A percentile compares a stretch with the other conserved stretches of the same genome.
Evolutionary conservation across 2,113 vertebrate genomes (phyloP).

Genomic region (Polypterus senegalus): DNA sequence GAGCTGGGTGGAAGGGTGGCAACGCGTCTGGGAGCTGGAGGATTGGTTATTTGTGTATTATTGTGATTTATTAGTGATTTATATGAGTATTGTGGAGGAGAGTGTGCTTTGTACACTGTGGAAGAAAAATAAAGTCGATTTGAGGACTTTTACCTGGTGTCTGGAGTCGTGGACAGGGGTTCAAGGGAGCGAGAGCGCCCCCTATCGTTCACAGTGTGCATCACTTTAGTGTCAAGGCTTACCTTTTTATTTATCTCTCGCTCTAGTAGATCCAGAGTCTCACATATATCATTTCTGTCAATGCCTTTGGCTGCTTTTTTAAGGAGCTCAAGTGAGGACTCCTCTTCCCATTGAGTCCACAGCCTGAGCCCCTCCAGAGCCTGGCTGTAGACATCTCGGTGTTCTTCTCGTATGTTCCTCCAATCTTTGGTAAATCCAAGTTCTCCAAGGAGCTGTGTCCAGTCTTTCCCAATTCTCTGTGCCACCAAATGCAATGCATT

Average conservation of each 20-base stretch:
- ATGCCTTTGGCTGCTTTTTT: neutral
- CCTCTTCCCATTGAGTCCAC: neutral
- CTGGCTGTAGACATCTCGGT: neutral
- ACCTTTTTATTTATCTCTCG: neutral
- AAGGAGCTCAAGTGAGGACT: neutral
- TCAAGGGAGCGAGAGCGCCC: too few species aligned
- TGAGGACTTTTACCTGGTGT: too few species aligned
- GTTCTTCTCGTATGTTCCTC: neutral
- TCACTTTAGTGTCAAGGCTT: neutral
- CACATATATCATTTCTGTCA: neutral
- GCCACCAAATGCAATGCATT: neutral
- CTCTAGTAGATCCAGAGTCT: neutral
- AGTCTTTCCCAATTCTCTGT: neutral
- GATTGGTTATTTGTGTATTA: too few species aligned
- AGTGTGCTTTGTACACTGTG: too few species aligned
- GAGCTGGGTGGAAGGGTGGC: neutral
- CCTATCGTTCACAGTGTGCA: too few species aligned
- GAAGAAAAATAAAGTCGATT: too few species aligned
- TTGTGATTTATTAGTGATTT: too few species aligned
- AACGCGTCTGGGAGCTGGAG: too few species aligned
- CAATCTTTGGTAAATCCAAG: constrained; percentile 1
- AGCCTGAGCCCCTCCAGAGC: constrained; percentile 1
- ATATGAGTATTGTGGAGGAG: too few species aligned
- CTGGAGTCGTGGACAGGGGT: too few species aligned
- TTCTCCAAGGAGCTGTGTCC: neutral